A percentile compares a stretch with the other conserved stretches of the same genome.
These are phyloP conservation scores for Lepidurus apus DNA, from an alignment of 1,140 invertebrate species.

Conservation along the genomic window DNA sequence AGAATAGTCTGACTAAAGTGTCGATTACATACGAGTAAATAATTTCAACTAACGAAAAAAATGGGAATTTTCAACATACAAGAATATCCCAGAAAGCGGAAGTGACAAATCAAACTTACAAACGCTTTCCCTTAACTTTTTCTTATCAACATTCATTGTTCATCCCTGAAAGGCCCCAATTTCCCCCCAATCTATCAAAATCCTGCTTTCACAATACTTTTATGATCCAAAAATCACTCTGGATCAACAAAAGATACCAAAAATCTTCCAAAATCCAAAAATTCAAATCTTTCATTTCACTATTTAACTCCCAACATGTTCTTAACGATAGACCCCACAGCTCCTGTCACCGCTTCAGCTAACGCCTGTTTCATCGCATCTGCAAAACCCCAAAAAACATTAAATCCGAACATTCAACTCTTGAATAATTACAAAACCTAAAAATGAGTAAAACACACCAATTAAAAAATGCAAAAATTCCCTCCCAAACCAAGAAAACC, in stretches of 20 bases:
- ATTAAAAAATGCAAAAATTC: too few relatives aligned
- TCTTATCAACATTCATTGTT: background rate
- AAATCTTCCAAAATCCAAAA: background rate
- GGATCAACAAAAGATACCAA: background rate
- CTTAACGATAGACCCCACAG: slow-evolving; percentile 12
- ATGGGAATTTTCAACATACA: background rate
- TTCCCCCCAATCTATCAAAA: too few relatives aligned
- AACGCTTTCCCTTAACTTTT: background rate
- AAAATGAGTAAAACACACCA: too few relatives aligned
- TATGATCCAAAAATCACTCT: background rate
- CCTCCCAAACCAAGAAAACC: too few relatives aligned
- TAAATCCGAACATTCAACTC: too few relatives aligned
- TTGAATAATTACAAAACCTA: too few relatives aligned
- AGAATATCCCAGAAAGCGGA: background rate
- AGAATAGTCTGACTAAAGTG: slow-evolving; percentile 7
- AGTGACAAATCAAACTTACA: background rate
- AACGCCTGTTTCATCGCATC: slow-evolving; percentile 14
- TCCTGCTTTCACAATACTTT: background rate
- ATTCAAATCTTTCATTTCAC: background rate
- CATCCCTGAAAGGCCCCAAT: background rate
- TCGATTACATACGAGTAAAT: background rate
- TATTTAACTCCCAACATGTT: background rate
- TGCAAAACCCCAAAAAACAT: background rate
- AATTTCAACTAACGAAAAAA: slow-evolving; percentile 11
- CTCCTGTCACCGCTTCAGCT: slow-evolving; percentile 1